A percentile compares a stretch with the other conserved stretches of the same genome.
phyloP scores from a whole-genome alignment of 2,888 invertebrate species.

The Clitarchus hookeri region DNA sequence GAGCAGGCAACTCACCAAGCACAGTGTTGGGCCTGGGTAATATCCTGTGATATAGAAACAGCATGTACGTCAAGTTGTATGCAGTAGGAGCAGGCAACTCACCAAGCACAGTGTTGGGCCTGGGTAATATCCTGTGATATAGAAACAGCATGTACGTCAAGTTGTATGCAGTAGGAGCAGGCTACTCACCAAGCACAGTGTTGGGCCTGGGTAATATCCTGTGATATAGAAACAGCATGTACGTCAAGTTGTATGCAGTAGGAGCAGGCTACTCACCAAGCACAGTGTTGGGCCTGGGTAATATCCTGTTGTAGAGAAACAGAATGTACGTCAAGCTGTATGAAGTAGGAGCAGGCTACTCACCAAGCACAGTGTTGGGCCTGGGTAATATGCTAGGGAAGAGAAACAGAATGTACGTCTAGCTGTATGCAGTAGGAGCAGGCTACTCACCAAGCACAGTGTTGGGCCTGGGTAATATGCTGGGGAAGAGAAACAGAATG shows the following conservation, averaged over 20 bases:
- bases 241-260: too few relatives aligned
- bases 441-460: too few relatives aligned
- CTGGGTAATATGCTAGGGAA: not conserved
- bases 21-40: slow-evolving; percentile 15
- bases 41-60: too few relatives aligned
- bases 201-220: slow-evolving; percentile 18
- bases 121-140: slow-evolving; percentile 16
- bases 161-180: not conserved
- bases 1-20: not conserved
- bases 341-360: not conserved
- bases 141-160: too few relatives aligned
- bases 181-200: slow-evolving; percentile 15
- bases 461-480: too few relatives aligned
- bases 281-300: slow-evolving; percentile 19
- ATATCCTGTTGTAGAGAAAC: too few relatives aligned
- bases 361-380: slow-evolving; percentile 21
- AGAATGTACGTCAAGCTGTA: too few relatives aligned
- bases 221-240: too few relatives aligned
- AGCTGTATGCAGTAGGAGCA: too few relatives aligned
- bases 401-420: too few relatives aligned
- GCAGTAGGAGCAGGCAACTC: not conserved
- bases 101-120: slow-evolving; percentile 21
- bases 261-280: not conserved
- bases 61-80: too few relatives aligned
- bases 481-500: too few relatives aligned